Base-by-base conservation (phyloP, 2,797 vertebrate species). In the Mallotus villosus region DNA sequence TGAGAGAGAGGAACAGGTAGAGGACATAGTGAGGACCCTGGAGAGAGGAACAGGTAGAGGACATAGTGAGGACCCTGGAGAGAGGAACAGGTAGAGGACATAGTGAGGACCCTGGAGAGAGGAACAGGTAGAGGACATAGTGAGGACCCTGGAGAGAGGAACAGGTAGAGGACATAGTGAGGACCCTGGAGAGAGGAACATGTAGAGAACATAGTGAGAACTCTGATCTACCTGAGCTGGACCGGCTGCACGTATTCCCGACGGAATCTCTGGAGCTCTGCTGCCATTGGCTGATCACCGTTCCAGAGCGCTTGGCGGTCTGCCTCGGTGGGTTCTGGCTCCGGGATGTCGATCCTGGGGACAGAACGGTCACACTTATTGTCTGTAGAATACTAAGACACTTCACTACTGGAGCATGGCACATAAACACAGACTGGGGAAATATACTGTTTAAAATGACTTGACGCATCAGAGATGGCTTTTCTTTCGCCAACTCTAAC, bases 211-310 rank as follows among this genome's bases (percentile, higher is more conserved):
- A 37, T 8, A 41, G 37, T 41, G 37, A 41, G 37, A 41, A 14
- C 41, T 16, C 14, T 64, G 64, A 29, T 6, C 5, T 83, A 99
- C 97, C 97, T 96, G 91, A 99, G 97, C 74, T 99, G 97, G 37
- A 99, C 97, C 1, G 97, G 97, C 86, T 99, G 97, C 70, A 99
- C 95, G 0, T 99, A 99, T 79, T 99, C 97, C 86, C 97, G 96
- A 59, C 97, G 91, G 88, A 99, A 99, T 60, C 97, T 93, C 83
- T 99, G 98, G 1, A 99, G 94, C 86, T 99, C 97, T 1, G 95
- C 95, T 9, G 95, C 90, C 92, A 96, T 96, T 0, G 96, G 95
- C 82, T 98, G 97, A 74, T 99, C 97, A 0, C 96, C 97, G 71
- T 99, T 97, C 94, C 97, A 97, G 0, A 97, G 89, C 1, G 96